phyloP scores from a whole-genome alignment of 2,888 invertebrate genomes.

The Archaeoteleia sp. region DNA sequence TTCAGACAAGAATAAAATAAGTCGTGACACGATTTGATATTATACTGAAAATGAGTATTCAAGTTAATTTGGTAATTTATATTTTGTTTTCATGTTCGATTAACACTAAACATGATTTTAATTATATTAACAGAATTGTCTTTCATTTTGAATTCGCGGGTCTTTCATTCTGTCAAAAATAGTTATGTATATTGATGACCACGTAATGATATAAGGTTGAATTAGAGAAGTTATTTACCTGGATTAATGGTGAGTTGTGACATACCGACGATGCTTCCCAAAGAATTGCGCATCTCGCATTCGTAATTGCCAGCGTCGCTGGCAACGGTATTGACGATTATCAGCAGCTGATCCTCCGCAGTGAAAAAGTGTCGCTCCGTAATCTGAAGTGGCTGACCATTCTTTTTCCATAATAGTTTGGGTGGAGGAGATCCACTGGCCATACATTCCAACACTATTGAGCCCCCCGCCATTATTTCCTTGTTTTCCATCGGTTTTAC shows the following conservation, averaged over 20 bases:
- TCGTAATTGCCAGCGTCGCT: constrained; percentile 91
- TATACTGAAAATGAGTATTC: no score
- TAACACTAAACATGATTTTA: no score
- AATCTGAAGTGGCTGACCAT: constrained; percentile 82
- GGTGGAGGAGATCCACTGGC: constrained; percentile 90
- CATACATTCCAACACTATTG: constrained; percentile 92
- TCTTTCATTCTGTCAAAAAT: no score
- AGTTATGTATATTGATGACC: no score
- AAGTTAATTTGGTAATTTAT: no score
- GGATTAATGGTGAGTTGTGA: constrained; percentile 84
- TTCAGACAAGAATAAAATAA: no score
- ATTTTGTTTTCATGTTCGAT: no score
- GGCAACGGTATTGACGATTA: constrained; percentile 87
- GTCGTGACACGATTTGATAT: no score
- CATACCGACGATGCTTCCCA: constrained; percentile 85
- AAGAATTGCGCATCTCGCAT: constrained; percentile 91
- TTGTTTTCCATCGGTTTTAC: constrained; percentile 90
- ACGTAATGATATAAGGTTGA: neutral
- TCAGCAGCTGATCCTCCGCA: constrained; percentile 89
- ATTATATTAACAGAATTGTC: no score
- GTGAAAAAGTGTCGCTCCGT: constrained; percentile 92
- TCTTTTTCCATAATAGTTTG: constrained; percentile 88
- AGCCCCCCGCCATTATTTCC: constrained; percentile 86
- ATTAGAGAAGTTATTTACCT: constrained; percentile 65
- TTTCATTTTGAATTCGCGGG: no score